Percentiles rank a stretch among this genome's conserved stretches.
These are phyloP conservation scores for Neocloeon triangulifer DNA, from an alignment of 1,140 invertebrate species.

Conservation along the genomic window DNA sequence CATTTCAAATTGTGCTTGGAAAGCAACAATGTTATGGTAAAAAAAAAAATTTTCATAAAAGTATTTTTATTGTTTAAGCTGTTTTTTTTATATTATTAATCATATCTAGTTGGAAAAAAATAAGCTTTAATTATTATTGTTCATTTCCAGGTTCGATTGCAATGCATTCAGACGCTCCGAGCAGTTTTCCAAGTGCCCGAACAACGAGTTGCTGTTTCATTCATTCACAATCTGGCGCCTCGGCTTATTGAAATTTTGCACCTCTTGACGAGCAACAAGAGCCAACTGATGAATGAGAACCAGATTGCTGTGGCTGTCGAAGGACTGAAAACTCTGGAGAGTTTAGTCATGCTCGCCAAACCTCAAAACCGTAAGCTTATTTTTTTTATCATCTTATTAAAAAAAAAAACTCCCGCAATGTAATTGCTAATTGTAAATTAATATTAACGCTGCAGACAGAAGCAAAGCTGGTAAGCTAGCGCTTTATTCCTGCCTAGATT, in stretches of 20 bases:
- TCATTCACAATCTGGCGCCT: slow-evolving; percentile 60
- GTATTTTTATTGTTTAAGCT: neutral
- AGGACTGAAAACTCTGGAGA: slow-evolving; percentile 43
- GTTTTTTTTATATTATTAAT: neutral
- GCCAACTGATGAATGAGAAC: slow-evolving; percentile 27
- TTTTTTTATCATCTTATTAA: neutral
- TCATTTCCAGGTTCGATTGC: slow-evolving; percentile 38
- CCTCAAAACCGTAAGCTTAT: slow-evolving; percentile 50
- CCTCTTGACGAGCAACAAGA: slow-evolving; percentile 29
- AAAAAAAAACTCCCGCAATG: slow-evolving; percentile 2
- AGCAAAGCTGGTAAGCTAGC: too few species aligned
- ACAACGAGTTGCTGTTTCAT: slow-evolving; percentile 41
- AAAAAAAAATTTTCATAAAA: neutral
- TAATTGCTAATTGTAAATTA: slow-evolving; percentile 1
- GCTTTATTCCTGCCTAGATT: too few species aligned
- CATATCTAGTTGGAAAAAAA: slow-evolving; percentile 2
- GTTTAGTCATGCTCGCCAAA: slow-evolving; percentile 46
- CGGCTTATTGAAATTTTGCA: slow-evolving; percentile 46
- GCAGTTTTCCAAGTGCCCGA: slow-evolving; percentile 52
- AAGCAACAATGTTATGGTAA: slow-evolving; percentile 42
- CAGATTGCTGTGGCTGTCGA: slow-evolving; percentile 41
- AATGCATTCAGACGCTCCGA: slow-evolving; percentile 52
- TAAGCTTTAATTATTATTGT: slow-evolving; percentile 4
- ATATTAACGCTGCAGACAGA: too few species aligned
- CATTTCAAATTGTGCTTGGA: slow-evolving; percentile 74